A percentile compares a stretch with the other conserved stretches of the same genome.
phyloP scores from a whole-genome alignment of 2,797 vertebrate genomes.

The Scarus forsteni region DNA sequence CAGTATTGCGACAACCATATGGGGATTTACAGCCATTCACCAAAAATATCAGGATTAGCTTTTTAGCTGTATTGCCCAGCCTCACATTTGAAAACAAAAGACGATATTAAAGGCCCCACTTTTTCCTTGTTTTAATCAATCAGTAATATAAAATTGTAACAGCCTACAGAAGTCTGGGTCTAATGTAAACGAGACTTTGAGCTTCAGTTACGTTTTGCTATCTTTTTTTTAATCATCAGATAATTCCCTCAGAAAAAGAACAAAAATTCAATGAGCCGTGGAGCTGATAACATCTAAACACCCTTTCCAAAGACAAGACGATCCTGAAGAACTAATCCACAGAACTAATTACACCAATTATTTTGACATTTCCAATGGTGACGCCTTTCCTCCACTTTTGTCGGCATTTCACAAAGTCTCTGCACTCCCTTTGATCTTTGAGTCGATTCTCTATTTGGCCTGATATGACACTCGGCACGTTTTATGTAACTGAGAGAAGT shows the following conservation, averaged over 20 bases:
- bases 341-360: conserved; percentile 36
- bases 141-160: background rate
- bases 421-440: conserved; percentile 37
- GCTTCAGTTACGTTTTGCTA: background rate
- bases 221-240: background rate
- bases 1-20: too few relatives aligned
- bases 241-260: background rate
- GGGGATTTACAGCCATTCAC: too few relatives aligned
- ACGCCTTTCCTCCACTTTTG: conserved; percentile 19
- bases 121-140: background rate
- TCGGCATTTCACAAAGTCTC: conserved; percentile 24
- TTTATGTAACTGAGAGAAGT: conserved; percentile 41
- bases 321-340: conserved; percentile 17
- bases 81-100: too few relatives aligned
- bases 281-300: conserved; percentile 2
- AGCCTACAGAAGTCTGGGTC: background rate
- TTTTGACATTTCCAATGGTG: conserved; percentile 26
- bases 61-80: too few relatives aligned
- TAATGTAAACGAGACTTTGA: background rate
- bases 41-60: too few relatives aligned
- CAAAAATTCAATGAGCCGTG: conserved; percentile 6
- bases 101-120: background rate
- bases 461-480: conserved; percentile 53
- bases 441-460: conserved; percentile 40
- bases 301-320: conserved; percentile 4